These are phyloP conservation scores for Drosophila neotestacea DNA, from an alignment of 2,888 invertebrate species.

Conservation along the genomic window DNA sequence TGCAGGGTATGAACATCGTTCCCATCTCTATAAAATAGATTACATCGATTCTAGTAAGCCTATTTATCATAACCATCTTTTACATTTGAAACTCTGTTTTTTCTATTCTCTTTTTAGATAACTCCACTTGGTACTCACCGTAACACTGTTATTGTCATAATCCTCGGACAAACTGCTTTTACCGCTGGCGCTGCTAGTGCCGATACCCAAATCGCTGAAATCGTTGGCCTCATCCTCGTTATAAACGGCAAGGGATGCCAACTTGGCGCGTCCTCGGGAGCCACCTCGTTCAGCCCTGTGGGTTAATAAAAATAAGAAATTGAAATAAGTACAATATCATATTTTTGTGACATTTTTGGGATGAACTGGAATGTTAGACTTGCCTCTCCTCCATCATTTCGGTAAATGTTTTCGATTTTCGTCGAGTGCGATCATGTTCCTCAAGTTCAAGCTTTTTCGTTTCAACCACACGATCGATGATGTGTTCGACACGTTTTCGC, in stretches of 20 bases:
- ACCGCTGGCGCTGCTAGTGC: conserved; percentile 87
- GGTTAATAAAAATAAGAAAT: not conserved
- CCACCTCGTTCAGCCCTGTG: conserved; percentile 84
- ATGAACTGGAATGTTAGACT: conserved; percentile 62
- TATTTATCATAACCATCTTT: too few relatives aligned
- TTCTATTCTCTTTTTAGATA: not conserved
- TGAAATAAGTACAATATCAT: not conserved
- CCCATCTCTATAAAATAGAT: conserved; percentile 3
- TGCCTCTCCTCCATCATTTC: conserved; percentile 97
- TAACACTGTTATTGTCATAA: conserved; percentile 88
- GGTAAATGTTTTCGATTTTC: conserved; percentile 96
- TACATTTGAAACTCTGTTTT: too few relatives aligned
- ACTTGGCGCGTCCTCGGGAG: conserved; percentile 87
- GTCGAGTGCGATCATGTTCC: conserved; percentile 89
- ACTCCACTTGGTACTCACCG: conserved; percentile 86
- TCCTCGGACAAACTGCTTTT: conserved; percentile 89
- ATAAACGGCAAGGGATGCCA: conserved; percentile 89
- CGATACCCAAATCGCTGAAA: conserved; percentile 93
- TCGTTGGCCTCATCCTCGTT: conserved; percentile 93
- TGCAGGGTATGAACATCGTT: conserved; percentile 1
- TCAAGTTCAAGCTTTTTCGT: conserved; percentile 94
- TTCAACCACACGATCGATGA: conserved; percentile 95
- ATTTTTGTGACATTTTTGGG: not conserved
- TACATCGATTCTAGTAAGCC: not conserved
- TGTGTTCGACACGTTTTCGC: conserved; percentile 96